Conservation (phyloP, 2,797 vertebrate species). For the Rhadinocentrus ornatus region DNA sequence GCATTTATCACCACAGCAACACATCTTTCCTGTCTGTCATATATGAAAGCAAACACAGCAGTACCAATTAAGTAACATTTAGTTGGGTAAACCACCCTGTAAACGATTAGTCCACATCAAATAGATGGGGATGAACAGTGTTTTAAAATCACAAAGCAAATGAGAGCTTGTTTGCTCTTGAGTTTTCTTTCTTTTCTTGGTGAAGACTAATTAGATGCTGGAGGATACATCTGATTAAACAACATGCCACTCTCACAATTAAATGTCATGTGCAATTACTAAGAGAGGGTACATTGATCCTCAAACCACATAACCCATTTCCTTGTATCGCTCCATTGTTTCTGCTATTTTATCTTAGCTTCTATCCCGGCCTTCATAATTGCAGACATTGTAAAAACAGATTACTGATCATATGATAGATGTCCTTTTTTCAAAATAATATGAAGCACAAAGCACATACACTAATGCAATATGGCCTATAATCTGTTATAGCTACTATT, state of each 20-base stretch:
- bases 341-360: slow-evolving; percentile 22
- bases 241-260: slow-evolving; percentile 68
- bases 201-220: slow-evolving; percentile 76
- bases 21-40: slow-evolving; percentile 12
- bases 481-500: slow-evolving; percentile 25
- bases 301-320: slow-evolving; percentile 48
- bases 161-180: slow-evolving; percentile 58
- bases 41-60: slow-evolving; percentile 21
- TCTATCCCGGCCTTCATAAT: slow-evolving; percentile 41
- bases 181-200: slow-evolving; percentile 59
- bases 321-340: slow-evolving; percentile 46
- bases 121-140: slow-evolving; percentile 49
- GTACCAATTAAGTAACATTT: slow-evolving; percentile 45
- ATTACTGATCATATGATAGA: slow-evolving; percentile 43
- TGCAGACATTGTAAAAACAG: slow-evolving; percentile 27
- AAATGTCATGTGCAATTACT: slow-evolving; percentile 82
- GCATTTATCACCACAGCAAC: slow-evolving; percentile 37
- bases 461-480: slow-evolving; percentile 11
- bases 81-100: slow-evolving; percentile 20
- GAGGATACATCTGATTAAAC: slow-evolving; percentile 81
- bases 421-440: slow-evolving; percentile 31
- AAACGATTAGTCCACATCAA: slow-evolving; percentile 47
- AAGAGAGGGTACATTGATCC: slow-evolving; percentile 61
- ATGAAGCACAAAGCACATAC: slow-evolving; percentile 11
- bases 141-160: slow-evolving; percentile 66